These are phyloP conservation scores for Zaprionus africanus DNA, from an alignment of 1,140 invertebrate genomes.

Conservation along the genomic window DNA sequence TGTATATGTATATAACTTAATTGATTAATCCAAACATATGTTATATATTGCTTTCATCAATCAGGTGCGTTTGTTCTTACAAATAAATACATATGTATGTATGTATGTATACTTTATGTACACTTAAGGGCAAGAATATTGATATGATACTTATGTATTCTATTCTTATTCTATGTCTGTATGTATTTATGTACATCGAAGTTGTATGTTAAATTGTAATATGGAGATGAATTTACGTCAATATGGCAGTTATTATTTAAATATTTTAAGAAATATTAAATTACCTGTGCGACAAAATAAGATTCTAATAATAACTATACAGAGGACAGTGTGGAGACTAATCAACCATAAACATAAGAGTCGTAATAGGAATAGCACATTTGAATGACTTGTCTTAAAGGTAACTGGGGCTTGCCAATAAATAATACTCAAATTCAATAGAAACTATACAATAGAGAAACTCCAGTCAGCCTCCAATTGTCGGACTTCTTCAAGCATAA, in stretches of 20 bases:
- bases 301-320: constrained; percentile 7
- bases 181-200: constrained; percentile 19
- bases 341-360: constrained; percentile 22
- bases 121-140: constrained; percentile 20
- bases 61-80: constrained; percentile 26
- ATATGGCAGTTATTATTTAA: constrained; percentile 38
- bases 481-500: not conserved
- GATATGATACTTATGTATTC: constrained; percentile 16
- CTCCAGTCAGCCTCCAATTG: not conserved
- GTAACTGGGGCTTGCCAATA: constrained; percentile 20
- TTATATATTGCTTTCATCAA: constrained; percentile 24
- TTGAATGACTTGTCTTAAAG: constrained; percentile 24
- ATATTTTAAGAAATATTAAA: constrained; percentile 5
- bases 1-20: constrained; percentile 17
- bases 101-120: constrained; percentile 13
- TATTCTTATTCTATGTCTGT: not conserved
- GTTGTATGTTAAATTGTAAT: constrained; percentile 18
- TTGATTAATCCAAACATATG: constrained; percentile 18
- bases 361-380: constrained; percentile 38
- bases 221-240: constrained; percentile 23
- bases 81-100: constrained; percentile 15
- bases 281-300: constrained; percentile 6
- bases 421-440: constrained; percentile 4
- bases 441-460: constrained; percentile 18
- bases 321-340: constrained; percentile 5